Conservation (phyloP, 2,113 vertebrate genomes). For the Rousettus leschenaultii region DNA sequence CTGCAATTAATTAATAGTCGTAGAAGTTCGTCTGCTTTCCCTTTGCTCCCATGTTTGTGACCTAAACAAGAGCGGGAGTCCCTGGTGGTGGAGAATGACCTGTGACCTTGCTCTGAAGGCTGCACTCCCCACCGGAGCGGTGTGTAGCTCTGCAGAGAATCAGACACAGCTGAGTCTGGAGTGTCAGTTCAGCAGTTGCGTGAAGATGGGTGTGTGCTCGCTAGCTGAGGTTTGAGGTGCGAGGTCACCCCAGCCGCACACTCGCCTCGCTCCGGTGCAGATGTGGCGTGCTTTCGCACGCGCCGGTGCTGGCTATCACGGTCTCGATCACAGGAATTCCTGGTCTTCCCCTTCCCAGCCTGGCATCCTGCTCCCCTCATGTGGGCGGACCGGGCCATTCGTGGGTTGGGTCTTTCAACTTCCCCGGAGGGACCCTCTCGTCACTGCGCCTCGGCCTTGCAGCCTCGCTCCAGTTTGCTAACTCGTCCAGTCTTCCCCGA, state of each 20-base stretch:
- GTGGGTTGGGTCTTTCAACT: background rate
- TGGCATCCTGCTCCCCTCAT: background rate
- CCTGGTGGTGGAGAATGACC: background rate
- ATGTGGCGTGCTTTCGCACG: accelerated
- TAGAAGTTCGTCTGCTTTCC: background rate
- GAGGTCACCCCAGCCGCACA: background rate
- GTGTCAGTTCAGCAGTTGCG: accelerated
- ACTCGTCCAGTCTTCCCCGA: background rate
- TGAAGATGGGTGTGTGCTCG: background rate
- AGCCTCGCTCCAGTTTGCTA: background rate
- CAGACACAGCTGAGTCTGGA: accelerated
- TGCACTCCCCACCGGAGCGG: background rate
- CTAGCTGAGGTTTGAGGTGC: background rate
- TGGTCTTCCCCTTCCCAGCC: background rate
- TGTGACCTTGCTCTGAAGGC: background rate
- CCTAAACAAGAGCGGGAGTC: background rate
- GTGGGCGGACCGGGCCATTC: background rate
- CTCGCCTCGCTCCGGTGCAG: accelerated
- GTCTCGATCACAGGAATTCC: background rate
- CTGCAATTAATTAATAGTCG: background rate
- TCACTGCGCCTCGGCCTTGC: background rate
- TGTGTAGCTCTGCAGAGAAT: background rate
- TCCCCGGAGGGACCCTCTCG: background rate
- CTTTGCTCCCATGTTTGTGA: background rate
- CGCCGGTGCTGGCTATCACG: background rate